Evolutionary conservation across 2,797 vertebrate genomes (phyloP).

Genomic region (Pantherophis vulpinus): DNA sequence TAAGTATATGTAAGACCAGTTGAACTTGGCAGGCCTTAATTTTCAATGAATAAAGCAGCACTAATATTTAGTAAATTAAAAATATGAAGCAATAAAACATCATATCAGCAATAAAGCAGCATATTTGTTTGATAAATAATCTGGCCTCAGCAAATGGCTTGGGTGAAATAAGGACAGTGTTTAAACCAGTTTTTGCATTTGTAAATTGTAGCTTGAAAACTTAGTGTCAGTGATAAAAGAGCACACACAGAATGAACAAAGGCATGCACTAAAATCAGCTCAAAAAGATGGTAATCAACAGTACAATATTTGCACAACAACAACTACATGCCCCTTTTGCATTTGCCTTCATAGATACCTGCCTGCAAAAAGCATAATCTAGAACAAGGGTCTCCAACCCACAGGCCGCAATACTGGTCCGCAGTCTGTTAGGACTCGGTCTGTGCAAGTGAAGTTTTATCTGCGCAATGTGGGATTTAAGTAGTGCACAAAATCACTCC

Average conservation of each 20-base stretch:
- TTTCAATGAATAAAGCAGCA: neutral
- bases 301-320: neutral
- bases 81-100: neutral
- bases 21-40: neutral
- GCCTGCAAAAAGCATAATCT: neutral
- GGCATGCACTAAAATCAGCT: neutral
- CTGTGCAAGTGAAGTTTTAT: neutral
- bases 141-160: neutral
- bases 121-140: neutral
- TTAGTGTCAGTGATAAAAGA: neutral
- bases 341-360: neutral
- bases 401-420: rapidly evolving
- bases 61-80: neutral
- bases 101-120: neutral
- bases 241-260: neutral
- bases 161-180: neutral
- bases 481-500: neutral
- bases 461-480: neutral
- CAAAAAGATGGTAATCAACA: neutral
- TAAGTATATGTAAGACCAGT: neutral
- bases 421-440: neutral
- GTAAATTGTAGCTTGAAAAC: neutral
- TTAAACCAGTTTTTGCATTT: neutral
- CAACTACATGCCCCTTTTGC: neutral
- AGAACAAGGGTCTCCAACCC: neutral